Evolutionary conservation across 2,797 vertebrate species (phyloP).

Genomic region (Sorex maritimensis): DNA sequence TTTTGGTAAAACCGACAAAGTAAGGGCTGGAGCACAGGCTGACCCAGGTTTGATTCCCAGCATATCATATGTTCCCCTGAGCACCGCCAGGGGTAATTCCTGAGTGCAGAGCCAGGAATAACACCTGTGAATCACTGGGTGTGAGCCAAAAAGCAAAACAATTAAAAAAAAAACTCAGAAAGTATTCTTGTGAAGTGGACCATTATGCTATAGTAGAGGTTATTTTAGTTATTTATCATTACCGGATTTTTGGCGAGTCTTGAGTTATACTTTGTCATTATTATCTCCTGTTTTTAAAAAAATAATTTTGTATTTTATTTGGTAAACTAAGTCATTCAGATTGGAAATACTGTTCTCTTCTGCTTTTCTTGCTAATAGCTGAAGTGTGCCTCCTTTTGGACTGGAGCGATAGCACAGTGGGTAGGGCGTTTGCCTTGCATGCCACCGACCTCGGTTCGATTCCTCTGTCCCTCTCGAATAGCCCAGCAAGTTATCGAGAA

Average conservation of each 20-base stretch:
- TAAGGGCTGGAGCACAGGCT: background rate
- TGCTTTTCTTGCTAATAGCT: conserved; percentile 14
- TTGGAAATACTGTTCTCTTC: background rate
- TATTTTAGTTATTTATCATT: conserved; percentile 1
- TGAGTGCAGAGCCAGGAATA: too few species aligned
- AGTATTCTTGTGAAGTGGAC: background rate
- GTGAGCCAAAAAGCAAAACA: too few species aligned
- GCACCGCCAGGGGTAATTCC: too few species aligned
- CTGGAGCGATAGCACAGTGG: too few species aligned
- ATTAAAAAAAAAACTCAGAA: background rate
- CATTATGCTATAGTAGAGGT: background rate
- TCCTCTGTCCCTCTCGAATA: too few species aligned
- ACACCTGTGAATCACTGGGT: too few species aligned
- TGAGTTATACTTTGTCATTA: background rate
- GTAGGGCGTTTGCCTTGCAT: too few species aligned
- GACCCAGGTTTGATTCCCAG: too few species aligned
- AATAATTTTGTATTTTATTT: conserved; percentile 50
- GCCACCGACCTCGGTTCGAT: too few species aligned
- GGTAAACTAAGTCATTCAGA: background rate
- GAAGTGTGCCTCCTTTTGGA: background rate
- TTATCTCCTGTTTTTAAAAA: background rate
- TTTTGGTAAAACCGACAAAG: background rate
- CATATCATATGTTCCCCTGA: too few species aligned
- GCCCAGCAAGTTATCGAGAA: too few species aligned
- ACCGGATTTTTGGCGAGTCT: conserved; percentile 7